These are phyloP conservation scores for Hypolimnas misippus DNA, from an alignment of 2,888 invertebrate genomes.

Conservation along the genomic window DNA sequence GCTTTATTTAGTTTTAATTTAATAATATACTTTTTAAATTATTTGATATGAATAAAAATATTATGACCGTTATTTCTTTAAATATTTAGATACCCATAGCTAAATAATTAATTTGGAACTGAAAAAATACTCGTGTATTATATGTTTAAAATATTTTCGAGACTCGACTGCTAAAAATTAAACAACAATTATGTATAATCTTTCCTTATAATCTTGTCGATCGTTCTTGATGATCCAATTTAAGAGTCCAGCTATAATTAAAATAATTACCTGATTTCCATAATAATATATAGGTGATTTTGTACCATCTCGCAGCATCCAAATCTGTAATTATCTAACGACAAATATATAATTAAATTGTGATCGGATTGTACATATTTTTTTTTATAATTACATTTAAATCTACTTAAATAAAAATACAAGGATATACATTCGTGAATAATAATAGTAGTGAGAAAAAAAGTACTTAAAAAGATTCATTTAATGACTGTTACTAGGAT, in stretches of 20 bases:
- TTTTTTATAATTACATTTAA: slow-evolving; percentile 5
- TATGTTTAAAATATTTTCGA: slow-evolving; percentile 2
- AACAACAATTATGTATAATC: slow-evolving; percentile 24
- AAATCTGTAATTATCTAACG: slow-evolving; percentile 23
- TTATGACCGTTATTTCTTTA: too few relatives aligned
- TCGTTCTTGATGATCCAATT: slow-evolving; percentile 32
- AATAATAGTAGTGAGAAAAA: not conserved
- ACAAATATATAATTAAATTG: slow-evolving; percentile 27
- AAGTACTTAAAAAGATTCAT: not conserved
- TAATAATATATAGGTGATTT: slow-evolving; percentile 28
- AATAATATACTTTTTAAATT: too few relatives aligned
- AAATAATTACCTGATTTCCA: slow-evolving; percentile 37
- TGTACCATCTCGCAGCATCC: slow-evolving; percentile 32
- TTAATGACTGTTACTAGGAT: too few relatives aligned
- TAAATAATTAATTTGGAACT: too few relatives aligned
- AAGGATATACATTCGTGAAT: not conserved
- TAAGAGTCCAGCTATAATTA: slow-evolving; percentile 30
- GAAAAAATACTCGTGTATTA: too few relatives aligned
- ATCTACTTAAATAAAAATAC: not conserved
- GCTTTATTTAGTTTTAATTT: too few relatives aligned
- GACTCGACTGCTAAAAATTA: slow-evolving; percentile 12
- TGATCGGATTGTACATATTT: slow-evolving; percentile 2
- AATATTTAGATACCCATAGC: too few relatives aligned
- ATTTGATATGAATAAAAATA: too few relatives aligned
- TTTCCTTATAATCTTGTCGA: slow-evolving; percentile 27